A percentile compares a stretch with the other conserved stretches of the same genome.
Evolutionary conservation across 2,888 invertebrate species (phyloP).

Genomic region (Plagodis dolabraria): DNA sequence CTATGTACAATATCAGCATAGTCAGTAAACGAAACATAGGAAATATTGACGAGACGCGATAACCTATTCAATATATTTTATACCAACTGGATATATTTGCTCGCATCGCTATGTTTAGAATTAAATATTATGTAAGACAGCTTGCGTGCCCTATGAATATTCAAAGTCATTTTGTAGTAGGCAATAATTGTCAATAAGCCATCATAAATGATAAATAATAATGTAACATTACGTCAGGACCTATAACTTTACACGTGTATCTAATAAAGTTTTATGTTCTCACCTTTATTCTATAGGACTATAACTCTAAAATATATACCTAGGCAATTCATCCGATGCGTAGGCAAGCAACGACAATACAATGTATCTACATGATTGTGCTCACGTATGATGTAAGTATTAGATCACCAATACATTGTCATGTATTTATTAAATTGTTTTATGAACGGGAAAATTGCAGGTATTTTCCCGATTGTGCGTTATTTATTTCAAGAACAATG

Average conservation of each 20-base stretch:
- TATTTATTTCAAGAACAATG: neutral
- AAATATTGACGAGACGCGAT: too few relatives aligned
- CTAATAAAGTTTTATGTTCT: slow-evolving; percentile 78
- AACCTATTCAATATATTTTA: too few relatives aligned
- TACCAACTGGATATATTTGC: too few relatives aligned
- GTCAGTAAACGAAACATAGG: too few relatives aligned
- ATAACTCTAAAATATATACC: slow-evolving; percentile 71
- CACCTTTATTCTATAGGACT: slow-evolving; percentile 67
- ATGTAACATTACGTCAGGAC: slow-evolving; percentile 52
- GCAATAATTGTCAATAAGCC: slow-evolving; percentile 32
- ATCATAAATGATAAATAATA: slow-evolving; percentile 51
- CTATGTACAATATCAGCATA: too few relatives aligned
- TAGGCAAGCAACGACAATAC: slow-evolving; percentile 42
- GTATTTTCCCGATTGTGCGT: slow-evolving; percentile 5
- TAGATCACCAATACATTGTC: slow-evolving; percentile 15
- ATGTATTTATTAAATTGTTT: neutral
- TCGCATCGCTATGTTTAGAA: neutral
- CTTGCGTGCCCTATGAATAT: slow-evolving; percentile 24
- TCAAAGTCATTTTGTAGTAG: slow-evolving; percentile 23
- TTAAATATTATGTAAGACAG: neutral
- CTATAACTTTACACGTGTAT: slow-evolving; percentile 74
- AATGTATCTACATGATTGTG: slow-evolving; percentile 12
- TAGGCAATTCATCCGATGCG: slow-evolving; percentile 70
- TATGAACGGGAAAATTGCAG: slow-evolving; percentile 3
- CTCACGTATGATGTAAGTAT: slow-evolving; percentile 7